Conservation (phyloP, 2,113 vertebrate genomes). For the Rhabdornis inornatus region DNA sequence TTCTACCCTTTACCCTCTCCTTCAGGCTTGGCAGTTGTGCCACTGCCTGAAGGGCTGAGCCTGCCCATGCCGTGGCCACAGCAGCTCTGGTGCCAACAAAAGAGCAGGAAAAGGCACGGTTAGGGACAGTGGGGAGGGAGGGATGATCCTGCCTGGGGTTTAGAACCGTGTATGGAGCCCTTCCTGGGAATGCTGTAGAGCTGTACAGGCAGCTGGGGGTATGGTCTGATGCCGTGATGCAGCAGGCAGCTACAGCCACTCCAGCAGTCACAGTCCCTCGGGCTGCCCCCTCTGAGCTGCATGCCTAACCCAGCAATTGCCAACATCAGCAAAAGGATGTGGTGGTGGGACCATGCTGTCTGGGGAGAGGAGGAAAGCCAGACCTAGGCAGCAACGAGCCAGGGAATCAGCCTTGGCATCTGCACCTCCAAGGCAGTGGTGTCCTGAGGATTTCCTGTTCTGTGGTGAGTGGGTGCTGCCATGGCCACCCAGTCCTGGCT, state of each 20-base stretch:
- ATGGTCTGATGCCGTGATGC: rapidly evolving
- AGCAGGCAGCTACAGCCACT: background rate
- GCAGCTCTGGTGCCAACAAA: background rate
- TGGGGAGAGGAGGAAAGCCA: background rate
- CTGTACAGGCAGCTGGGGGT: background rate
- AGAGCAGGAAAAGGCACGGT: background rate
- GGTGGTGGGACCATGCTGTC: rapidly evolving
- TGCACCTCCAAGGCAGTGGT: rapidly evolving
- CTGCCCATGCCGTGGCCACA: background rate
- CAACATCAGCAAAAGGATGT: background rate
- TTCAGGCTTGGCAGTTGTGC: background rate
- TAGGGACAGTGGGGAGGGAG: background rate
- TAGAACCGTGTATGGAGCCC: background rate
- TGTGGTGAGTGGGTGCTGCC: background rate
- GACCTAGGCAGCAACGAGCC: rapidly evolving
- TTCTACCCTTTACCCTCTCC: background rate
- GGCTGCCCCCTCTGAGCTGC: background rate
- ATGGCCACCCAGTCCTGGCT: rapidly evolving
- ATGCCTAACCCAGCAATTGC: background rate
- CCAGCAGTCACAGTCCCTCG: background rate
- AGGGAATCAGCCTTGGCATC: background rate
- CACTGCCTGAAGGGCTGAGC: background rate
- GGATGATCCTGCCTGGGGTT: background rate
- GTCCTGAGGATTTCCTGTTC: background rate
- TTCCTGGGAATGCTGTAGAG: background rate